These are phyloP conservation scores for Lordiphosa mommai DNA, from an alignment of 1,140 invertebrate genomes.

Conservation along the genomic window DNA sequence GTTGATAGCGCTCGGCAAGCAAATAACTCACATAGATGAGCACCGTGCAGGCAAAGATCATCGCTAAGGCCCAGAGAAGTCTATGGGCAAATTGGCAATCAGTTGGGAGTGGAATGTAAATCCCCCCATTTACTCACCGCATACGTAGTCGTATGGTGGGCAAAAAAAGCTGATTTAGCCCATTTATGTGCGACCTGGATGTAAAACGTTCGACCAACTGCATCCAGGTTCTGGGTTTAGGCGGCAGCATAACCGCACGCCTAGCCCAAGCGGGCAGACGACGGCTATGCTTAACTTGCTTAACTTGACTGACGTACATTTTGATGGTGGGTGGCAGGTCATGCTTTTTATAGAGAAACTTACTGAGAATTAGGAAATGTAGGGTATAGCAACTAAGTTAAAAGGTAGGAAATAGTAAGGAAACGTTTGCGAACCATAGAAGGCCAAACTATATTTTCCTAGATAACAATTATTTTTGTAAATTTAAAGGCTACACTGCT, in stretches of 20 bases:
- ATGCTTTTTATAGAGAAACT: slow-evolving; percentile 30
- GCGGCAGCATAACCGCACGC: background rate
- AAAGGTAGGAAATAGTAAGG: no score
- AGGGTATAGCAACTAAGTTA: background rate
- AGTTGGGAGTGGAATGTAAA: no score
- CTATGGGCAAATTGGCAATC: background rate
- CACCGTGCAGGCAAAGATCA: slow-evolving; percentile 29
- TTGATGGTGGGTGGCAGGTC: background rate
- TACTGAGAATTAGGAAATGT: background rate
- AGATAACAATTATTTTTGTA: no score
- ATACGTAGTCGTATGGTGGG: slow-evolving; percentile 50
- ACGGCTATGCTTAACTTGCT: background rate
- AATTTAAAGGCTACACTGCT: no score
- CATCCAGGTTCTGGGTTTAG: slow-evolving; percentile 20
- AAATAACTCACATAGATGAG: slow-evolving; percentile 48
- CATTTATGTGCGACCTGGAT: slow-evolving; percentile 43
- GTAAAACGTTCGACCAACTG: slow-evolving; percentile 35
- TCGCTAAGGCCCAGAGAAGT: slow-evolving; percentile 36
- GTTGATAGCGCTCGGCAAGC: slow-evolving; percentile 36
- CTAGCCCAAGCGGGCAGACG: background rate
- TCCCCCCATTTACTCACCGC: slow-evolving; percentile 28
- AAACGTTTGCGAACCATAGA: no score
- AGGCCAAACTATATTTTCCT: no score
- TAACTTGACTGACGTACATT: slow-evolving; percentile 19
- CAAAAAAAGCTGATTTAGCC: slow-evolving; percentile 48